A percentile compares a stretch with the other conserved stretches of the same genome.
phyloP scores from a whole-genome alignment of 92 coral and sea anemone genomes.

The Hydrozoanthus gracilis region DNA sequence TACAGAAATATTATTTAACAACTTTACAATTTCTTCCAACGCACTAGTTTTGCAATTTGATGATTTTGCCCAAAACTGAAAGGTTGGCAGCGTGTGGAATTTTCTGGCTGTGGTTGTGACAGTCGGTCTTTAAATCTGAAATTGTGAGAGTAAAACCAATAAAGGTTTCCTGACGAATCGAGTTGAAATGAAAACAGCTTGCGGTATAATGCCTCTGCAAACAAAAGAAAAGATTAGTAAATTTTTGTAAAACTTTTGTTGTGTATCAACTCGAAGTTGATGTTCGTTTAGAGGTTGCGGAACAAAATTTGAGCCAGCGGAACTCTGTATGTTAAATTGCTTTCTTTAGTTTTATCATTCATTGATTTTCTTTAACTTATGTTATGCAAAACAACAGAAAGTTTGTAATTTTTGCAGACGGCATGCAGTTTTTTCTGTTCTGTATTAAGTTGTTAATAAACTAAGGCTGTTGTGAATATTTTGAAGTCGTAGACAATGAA shows the following conservation, averaged over 20 bases:
- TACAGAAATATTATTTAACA: neutral
- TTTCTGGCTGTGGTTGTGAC: neutral
- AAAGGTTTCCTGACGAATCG: conserved; percentile 23
- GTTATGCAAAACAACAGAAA: conserved; percentile 4
- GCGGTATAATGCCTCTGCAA: conserved; percentile 1
- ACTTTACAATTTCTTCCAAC: neutral
- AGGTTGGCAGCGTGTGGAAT: neutral
- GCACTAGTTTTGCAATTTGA: neutral
- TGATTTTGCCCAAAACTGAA: neutral
- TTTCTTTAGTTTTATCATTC: neutral
- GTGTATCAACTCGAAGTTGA: too few species aligned
- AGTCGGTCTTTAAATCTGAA: conserved; percentile 11
- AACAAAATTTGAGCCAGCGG: neutral
- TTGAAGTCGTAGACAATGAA: too few species aligned
- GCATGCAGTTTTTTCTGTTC: too few species aligned
- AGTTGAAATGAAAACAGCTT: conserved; percentile 13
- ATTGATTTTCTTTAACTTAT: neutral
- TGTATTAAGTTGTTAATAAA: too few species aligned
- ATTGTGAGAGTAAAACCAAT: neutral
- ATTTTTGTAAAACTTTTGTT: too few species aligned
- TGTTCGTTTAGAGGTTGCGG: neutral
- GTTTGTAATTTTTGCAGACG: neutral
- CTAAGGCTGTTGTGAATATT: too few species aligned
- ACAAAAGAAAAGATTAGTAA: conserved; percentile 6
- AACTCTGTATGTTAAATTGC: too few species aligned